Evolutionary conservation across 1,140 invertebrate species (phyloP).

Genomic region (Megalopta genalis): DNA sequence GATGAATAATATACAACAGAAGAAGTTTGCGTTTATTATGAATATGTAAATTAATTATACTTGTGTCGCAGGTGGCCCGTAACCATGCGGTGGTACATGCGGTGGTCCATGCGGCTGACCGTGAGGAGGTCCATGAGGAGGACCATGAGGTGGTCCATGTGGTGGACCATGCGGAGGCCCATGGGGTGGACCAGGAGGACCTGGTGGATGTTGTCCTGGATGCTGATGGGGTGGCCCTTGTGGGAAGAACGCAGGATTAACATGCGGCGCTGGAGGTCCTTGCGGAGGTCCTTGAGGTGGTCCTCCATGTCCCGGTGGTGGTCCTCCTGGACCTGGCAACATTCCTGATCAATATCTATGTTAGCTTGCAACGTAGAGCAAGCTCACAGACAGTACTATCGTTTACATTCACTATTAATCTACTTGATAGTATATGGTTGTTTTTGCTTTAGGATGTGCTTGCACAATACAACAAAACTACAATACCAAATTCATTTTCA

Average conservation of each 20-base stretch:
- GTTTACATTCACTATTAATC: background rate
- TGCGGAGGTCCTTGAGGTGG: slow-evolving; percentile 82
- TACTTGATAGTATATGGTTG: background rate
- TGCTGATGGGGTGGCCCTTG: slow-evolving; percentile 85
- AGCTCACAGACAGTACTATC: slow-evolving; percentile 4
- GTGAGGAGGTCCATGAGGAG: slow-evolving; percentile 79
- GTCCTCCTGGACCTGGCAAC: slow-evolving; percentile 81
- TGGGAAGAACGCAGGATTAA: slow-evolving; percentile 97
- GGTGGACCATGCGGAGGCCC: slow-evolving; percentile 83
- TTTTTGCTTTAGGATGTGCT: slow-evolving; percentile 22
- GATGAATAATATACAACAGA: too few relatives aligned
- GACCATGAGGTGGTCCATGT: slow-evolving; percentile 82
- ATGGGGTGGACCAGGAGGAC: slow-evolving; percentile 82
- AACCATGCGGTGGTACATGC: slow-evolving; percentile 82
- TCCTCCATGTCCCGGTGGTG: slow-evolving; percentile 83
- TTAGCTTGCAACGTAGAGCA: slow-evolving; percentile 26
- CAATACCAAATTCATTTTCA: too few relatives aligned
- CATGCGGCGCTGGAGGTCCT: slow-evolving; percentile 89
- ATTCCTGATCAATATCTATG: slow-evolving; percentile 68
- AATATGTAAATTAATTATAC: slow-evolving; percentile 51
- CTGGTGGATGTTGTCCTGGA: slow-evolving; percentile 82
- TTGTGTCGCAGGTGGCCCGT: slow-evolving; percentile 80
- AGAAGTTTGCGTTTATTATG: too few relatives aligned
- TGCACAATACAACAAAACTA: background rate
- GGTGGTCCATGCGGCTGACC: slow-evolving; percentile 82